A percentile compares a stretch with the other conserved stretches of the same genome.
Conservation (phyloP, 2,797 vertebrate genomes). For the Gymnocypris eckloni region DNA sequence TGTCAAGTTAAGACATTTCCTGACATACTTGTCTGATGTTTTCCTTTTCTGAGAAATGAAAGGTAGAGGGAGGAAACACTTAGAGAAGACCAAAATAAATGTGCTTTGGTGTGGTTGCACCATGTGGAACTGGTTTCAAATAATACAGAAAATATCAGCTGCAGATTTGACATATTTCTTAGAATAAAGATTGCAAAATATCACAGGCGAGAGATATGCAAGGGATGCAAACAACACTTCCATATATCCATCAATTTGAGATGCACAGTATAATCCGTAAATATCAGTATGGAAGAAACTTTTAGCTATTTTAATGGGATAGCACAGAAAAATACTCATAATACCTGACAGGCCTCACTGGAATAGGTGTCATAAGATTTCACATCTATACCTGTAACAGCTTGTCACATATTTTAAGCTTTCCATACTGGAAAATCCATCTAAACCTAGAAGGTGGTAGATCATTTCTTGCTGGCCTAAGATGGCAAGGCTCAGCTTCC, state of each 20-base stretch:
- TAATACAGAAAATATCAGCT: not conserved
- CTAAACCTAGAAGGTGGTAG: not conserved
- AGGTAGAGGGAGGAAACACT: conserved; percentile 6
- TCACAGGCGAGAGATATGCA: not conserved
- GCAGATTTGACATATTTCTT: not conserved
- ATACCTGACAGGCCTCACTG: not conserved
- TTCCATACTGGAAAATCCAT: not conserved
- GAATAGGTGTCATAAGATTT: not conserved
- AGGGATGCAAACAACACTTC: not conserved
- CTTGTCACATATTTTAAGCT: not conserved
- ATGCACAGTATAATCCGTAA: not conserved
- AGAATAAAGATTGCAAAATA: not conserved
- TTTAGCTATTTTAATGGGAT: not conserved
- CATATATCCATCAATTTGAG: not conserved
- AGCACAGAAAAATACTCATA: not conserved
- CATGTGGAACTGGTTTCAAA: not conserved
- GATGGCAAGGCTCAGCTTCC: too few relatives aligned
- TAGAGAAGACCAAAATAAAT: not conserved
- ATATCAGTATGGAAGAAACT: not conserved
- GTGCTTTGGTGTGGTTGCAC: conserved; percentile 16
- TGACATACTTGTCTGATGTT: conserved; percentile 29
- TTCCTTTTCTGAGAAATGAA: conserved; percentile 47
- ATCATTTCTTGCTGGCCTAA: not conserved
- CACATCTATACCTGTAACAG: not conserved
- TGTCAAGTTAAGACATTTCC: conserved; percentile 32